Evolutionary conservation across 1,140 invertebrate genomes (phyloP).

Genomic region (Lutraria rhynchaena): DNA sequence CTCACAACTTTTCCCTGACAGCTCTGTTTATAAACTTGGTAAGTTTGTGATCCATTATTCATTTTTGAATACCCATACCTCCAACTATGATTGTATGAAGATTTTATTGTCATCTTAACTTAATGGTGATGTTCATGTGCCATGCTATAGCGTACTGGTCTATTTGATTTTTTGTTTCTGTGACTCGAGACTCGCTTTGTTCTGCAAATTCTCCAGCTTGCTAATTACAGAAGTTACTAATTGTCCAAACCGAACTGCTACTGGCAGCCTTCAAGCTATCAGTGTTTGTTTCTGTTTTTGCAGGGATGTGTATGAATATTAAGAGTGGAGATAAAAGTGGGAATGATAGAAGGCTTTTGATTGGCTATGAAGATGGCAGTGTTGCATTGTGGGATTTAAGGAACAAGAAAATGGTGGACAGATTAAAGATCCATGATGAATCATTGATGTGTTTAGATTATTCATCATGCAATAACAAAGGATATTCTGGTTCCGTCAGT

Average conservation of each 20-base stretch:
- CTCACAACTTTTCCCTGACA: conserved; percentile 41
- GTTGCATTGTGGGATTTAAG: conserved; percentile 72
- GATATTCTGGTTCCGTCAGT: conserved; percentile 67
- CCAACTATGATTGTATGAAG: no score
- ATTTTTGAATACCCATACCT: no score
- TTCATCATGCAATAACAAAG: conserved; percentile 45
- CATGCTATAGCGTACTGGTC: no score
- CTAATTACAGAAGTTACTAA: no score
- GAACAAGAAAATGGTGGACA: conserved; percentile 47
- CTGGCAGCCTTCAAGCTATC: no score
- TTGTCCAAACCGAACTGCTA: no score
- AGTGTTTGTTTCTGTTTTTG: conserved; percentile 1
- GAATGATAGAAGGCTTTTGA: conserved; percentile 53
- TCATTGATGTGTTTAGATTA: conserved; percentile 72
- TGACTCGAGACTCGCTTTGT: no score
- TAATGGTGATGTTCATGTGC: no score
- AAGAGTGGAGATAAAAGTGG: background rate
- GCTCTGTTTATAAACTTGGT: conserved; percentile 54
- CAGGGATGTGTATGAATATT: conserved; percentile 70
- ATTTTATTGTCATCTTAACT: no score
- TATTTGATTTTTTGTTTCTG: no score
- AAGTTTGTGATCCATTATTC: no score
- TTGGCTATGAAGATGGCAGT: conserved; percentile 75
- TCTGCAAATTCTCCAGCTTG: no score
- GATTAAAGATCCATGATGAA: conserved; percentile 58